phyloP scores from a whole-genome alignment of 2,113 vertebrate species.

The Cnemophilus loriae region DNA sequence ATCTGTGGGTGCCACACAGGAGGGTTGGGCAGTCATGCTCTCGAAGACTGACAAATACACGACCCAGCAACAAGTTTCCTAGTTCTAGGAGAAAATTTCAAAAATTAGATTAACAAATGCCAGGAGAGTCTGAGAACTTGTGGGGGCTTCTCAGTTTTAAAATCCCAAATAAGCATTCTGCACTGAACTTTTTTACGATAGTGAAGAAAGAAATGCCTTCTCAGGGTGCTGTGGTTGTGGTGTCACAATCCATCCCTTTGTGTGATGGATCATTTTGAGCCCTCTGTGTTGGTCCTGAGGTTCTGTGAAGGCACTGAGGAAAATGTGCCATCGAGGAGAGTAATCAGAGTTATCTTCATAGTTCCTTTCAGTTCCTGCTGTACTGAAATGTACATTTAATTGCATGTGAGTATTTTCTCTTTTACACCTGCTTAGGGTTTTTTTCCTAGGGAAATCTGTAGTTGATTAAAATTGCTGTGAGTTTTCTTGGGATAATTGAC shows the following conservation, averaged over 20 bases:
- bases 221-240: fast-evolving
- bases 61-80: neutral
- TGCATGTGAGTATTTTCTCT: neutral
- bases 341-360: neutral
- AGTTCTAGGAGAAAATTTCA: neutral
- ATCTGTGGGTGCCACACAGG: neutral
- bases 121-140: neutral
- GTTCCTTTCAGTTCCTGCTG: neutral
- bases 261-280: neutral
- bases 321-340: neutral
- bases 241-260: neutral
- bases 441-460: neutral
- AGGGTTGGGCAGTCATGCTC: fast-evolving
- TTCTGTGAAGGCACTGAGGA: neutral
- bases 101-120: neutral
- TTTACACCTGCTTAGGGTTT: neutral
- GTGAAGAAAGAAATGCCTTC: neutral
- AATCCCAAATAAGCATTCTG: neutral
- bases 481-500: slow-evolving; percentile 13
- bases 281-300: fast-evolving
- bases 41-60: neutral
- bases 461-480: slow-evolving; percentile 22
- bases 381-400: neutral
- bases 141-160: fast-evolving
- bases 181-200: neutral